These are phyloP conservation scores for Vireo griseus DNA, from an alignment of 2,797 vertebrate species.

Conservation along the genomic window DNA sequence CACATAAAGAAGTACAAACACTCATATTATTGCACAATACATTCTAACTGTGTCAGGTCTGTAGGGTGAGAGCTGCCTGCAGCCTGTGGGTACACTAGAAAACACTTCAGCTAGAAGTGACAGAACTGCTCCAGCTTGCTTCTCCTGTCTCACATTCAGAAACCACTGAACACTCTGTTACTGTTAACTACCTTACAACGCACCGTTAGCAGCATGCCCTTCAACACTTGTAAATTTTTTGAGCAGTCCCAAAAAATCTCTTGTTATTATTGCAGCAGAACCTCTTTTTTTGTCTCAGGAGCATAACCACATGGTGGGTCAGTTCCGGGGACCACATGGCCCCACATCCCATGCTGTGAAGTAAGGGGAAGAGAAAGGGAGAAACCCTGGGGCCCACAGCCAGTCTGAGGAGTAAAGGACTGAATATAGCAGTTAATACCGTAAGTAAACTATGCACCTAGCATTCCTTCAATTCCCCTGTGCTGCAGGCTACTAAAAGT, in stretches of 20 bases:
- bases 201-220: not conserved
- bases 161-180: fast-evolving
- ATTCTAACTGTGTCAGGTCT: not conserved
- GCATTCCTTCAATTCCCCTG: not conserved
- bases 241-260: not conserved
- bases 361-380: not conserved
- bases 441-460: not conserved
- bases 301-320: fast-evolving
- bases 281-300: fast-evolving
- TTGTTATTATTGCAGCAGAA: fast-evolving
- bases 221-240: fast-evolving
- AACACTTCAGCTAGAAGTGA: not conserved
- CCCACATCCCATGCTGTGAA: not conserved
- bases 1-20: not conserved
- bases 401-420: not conserved
- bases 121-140: not conserved
- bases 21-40: too few relatives aligned
- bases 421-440: not conserved
- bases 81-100: not conserved
- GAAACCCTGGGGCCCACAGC: not conserved
- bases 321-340: not conserved
- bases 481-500: not conserved
- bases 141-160: not conserved
- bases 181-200: not conserved
- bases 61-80: not conserved